Conservation (phyloP, 1,140 invertebrate species). For the Drosophila oshimai region DNA sequence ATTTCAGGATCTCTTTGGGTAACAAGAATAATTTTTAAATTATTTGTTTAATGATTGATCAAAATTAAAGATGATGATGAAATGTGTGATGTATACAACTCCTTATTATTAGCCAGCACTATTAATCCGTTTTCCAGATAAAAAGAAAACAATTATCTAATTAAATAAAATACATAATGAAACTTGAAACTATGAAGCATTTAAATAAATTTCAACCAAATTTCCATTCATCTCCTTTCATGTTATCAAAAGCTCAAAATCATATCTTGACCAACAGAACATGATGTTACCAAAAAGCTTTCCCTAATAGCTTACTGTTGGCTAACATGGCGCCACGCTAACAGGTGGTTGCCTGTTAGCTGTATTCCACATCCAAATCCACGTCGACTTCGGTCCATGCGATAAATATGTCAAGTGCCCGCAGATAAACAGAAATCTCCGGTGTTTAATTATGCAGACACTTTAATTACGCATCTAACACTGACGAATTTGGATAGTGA, state of each 20-base stretch:
- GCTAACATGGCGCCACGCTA: slow-evolving; percentile 34
- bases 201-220: no score
- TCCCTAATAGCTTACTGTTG: slow-evolving; percentile 14
- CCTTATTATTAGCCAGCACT: no score
- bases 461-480: slow-evolving; percentile 66
- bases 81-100: no score
- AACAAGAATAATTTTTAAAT: no score
- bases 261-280: not conserved
- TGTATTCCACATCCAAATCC: no score
- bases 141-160: no score
- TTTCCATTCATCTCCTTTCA: not conserved
- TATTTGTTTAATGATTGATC: no score
- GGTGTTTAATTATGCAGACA: slow-evolving; percentile 56
- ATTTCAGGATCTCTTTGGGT: no score
- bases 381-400: slow-evolving; percentile 28
- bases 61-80: no score
- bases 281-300: slow-evolving; percentile 29
- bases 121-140: no score
- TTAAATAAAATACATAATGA: no score
- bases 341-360: slow-evolving; percentile 61
- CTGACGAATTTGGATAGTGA: slow-evolving; percentile 31
- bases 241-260: not conserved
- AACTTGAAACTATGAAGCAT: no score
- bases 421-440: slow-evolving; percentile 40
- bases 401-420: slow-evolving; percentile 54